phyloP scores from a whole-genome alignment of 2,888 invertebrate species.

The Tuberolachnus salignus region DNA sequence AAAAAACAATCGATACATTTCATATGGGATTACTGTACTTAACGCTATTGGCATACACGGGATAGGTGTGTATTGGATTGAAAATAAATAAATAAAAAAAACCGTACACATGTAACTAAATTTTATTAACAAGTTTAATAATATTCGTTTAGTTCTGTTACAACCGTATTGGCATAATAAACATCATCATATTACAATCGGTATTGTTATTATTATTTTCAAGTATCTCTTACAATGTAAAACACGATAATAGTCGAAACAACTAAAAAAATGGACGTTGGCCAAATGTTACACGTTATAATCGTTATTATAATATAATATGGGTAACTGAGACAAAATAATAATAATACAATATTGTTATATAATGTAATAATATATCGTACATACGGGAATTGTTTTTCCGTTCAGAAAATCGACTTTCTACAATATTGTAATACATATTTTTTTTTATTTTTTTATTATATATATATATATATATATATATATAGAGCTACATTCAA shows the following conservation, averaged over 20 bases:
- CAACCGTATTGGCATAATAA: constrained; percentile 44
- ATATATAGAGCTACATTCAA: too few species aligned
- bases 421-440: neutral
- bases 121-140: constrained; percentile 53
- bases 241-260: constrained; percentile 43
- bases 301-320: constrained; percentile 1
- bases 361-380: neutral
- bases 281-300: constrained; percentile 33
- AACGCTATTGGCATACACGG: too few species aligned
- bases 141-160: constrained; percentile 40
- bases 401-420: constrained; percentile 31
- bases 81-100: neutral
- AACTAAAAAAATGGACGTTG: constrained; percentile 42
- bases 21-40: too few species aligned
- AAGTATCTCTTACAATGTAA: constrained; percentile 28
- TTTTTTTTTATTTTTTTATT: too few species aligned
- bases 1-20: too few species aligned
- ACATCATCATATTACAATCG: constrained; percentile 13
- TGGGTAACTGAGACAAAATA: constrained; percentile 33
- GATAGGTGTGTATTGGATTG: too few species aligned
- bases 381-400: constrained; percentile 23
- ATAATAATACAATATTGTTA: neutral
- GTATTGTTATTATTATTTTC: constrained; percentile 13
- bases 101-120: neutral
- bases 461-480: too few species aligned